Evolutionary conservation across 2,797 vertebrate genomes (phyloP).

Genomic region (Acanthurus leucopareius): DNA sequence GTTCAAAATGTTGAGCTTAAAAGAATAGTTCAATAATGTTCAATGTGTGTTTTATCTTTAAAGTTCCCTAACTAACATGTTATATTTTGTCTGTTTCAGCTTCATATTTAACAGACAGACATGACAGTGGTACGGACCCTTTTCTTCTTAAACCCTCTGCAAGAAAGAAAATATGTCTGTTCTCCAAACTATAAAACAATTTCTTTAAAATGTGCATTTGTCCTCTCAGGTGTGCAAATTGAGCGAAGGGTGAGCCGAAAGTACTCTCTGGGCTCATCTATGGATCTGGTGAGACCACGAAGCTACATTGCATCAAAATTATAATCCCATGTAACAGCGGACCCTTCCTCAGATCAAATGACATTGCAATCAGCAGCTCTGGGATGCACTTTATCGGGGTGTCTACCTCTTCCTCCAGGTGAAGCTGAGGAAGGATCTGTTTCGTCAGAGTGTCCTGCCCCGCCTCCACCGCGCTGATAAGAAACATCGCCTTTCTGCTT

Average conservation of each 20-base stretch:
- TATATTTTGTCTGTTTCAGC: slow-evolving; percentile 24
- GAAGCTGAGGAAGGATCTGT: slow-evolving; percentile 77
- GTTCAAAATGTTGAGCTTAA: no score
- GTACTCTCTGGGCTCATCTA: slow-evolving; percentile 80
- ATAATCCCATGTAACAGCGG: not conserved
- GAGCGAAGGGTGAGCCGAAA: slow-evolving; percentile 74
- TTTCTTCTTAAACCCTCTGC: slow-evolving; percentile 1
- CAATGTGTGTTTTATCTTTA: not conserved
- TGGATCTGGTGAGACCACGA: slow-evolving; percentile 77
- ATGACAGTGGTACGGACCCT: not conserved
- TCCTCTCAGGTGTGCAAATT: slow-evolving; percentile 51
- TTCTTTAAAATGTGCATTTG: not conserved
- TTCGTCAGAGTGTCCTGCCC: slow-evolving; percentile 84
- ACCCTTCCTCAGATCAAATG: not conserved
- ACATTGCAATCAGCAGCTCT: not conserved
- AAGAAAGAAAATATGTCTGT: not conserved
- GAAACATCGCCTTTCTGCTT: slow-evolving; percentile 76
- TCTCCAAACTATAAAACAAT: not conserved
- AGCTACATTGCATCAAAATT: not conserved
- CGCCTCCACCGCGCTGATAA: slow-evolving; percentile 78
- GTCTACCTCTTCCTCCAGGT: slow-evolving; percentile 55
- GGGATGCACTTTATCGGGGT: not conserved
- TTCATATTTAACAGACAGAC: slow-evolving; percentile 17
- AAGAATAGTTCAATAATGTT: no score
- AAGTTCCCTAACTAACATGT: not conserved